phyloP scores from a whole-genome alignment of 1,140 invertebrate genomes.

The Proctacanthus coquilletti region DNA sequence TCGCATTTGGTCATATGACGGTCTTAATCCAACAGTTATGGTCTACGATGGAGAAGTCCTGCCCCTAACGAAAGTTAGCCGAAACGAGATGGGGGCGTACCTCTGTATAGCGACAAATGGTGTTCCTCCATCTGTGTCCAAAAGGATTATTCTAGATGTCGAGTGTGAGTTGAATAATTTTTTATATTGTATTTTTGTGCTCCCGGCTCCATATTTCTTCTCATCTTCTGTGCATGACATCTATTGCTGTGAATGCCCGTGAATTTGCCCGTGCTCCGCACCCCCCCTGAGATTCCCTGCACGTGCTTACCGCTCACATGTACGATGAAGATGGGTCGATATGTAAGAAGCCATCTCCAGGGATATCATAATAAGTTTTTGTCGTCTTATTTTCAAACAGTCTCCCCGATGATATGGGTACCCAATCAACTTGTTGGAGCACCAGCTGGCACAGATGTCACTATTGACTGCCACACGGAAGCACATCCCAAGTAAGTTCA shows the following conservation, averaged over 20 bases:
- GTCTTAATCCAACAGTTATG: conserved; percentile 43
- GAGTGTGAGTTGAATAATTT: conserved; percentile 79
- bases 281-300: no score
- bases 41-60: conserved; percentile 66
- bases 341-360: no score
- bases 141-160: conserved; percentile 73
- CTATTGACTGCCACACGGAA: conserved; percentile 83
- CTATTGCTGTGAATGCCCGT: not conserved
- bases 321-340: no score
- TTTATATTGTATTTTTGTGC: not conserved
- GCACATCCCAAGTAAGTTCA: conserved; percentile 54
- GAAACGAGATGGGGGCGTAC: conserved; percentile 77
- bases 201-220: not conserved
- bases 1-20: no score
- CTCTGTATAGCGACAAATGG: conserved; percentile 67
- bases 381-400: conserved; percentile 34
- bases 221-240: not conserved
- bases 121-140: conserved; percentile 74
- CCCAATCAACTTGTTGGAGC: conserved; percentile 83
- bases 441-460: conserved; percentile 72
- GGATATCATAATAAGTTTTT: not conserved
- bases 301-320: no score
- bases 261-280: no score
- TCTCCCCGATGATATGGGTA: conserved; percentile 80
- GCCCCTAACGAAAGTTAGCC: conserved; percentile 65